Evolutionary conservation across 1,140 invertebrate species (phyloP).

Genomic region (roundworm (Caenorhabditis elegans)): DNA sequence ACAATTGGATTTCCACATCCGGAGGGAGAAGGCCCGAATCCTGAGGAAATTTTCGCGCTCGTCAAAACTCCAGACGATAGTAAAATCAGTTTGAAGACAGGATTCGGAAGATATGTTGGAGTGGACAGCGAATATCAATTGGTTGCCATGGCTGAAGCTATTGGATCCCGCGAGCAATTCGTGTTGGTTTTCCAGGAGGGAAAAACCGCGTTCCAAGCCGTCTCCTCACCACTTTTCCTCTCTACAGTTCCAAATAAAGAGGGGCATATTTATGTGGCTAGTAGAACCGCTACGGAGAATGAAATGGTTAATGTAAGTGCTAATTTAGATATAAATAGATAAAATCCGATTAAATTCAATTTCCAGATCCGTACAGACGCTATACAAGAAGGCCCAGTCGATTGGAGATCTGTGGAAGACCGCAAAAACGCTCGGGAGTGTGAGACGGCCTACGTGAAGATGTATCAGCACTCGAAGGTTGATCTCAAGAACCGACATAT

Average conservation of each 20-base stretch:
- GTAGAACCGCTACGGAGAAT: conserved; percentile 37
- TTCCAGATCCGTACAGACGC: conserved; percentile 48
- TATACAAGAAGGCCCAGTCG: conserved; percentile 43
- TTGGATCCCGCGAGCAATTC: conserved; percentile 51
- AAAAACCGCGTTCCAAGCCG: conserved; percentile 49
- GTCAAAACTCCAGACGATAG: conserved; percentile 51
- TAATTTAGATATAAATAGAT: neutral
- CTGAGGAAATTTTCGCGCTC: conserved; percentile 52
- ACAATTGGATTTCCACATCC: conserved; percentile 49
- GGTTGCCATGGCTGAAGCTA: conserved; percentile 49
- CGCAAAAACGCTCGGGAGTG: conserved; percentile 45
- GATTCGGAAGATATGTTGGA: conserved; percentile 54
- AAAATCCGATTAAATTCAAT: too few species aligned
- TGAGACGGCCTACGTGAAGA: conserved; percentile 53
- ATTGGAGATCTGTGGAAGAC: conserved; percentile 45
- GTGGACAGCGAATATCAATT: conserved; percentile 46
- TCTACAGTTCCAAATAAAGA: conserved; percentile 42
- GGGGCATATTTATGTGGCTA: conserved; percentile 48
- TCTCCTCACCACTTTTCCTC: conserved; percentile 47
- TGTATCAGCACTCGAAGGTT: conserved; percentile 53
- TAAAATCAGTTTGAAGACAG: conserved; percentile 53
- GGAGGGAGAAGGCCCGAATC: conserved; percentile 47
- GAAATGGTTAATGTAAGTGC: conserved; percentile 44
- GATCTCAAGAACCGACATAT: conserved; percentile 49
- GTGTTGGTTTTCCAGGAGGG: conserved; percentile 52